Evolutionary conservation across 2,888 invertebrate species (phyloP), one percentile per base, ranked within the genome.

Genomic region (Drepana falcataria): DNA sequence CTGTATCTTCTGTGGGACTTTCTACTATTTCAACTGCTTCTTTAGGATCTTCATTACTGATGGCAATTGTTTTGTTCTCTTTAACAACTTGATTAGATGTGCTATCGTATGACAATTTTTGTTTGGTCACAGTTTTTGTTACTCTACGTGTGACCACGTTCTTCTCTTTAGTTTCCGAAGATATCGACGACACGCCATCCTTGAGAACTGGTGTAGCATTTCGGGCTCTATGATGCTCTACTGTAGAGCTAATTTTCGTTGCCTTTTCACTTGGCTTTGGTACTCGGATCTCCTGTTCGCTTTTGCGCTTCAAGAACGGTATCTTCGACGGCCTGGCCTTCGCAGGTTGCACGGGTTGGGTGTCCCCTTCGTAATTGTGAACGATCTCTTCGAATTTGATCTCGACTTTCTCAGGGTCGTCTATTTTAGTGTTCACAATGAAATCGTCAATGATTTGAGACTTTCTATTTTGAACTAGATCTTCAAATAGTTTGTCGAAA

Each of bases 321-420:
- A 87, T 85, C 73, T 73, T 87, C 2, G 83, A 81, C 49, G 70
- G 63, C 58, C 60, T 81, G 0, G 73, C 52, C 53, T 69, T 76
- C 4, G 79, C 81, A 7, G 66, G 58, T 34, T 66, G 71, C 0
- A 73, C 63, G 40, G 75, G 72, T 48, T 79, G 65, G 49, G 71
- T 72, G 34, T 77, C 69, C 47, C 83, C 83, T 34, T 87, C 87
- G 49, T 90, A 90, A 3, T 80, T 79, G 49, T 89, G 85, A 37
- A 88, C 83, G 9, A 90, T 82, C 68, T 89, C 86, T 63, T 89
- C 87, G 55, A 90, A 90, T 51, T 72, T 81, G 0, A 71, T 79
- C 47, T 89, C 89, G 0, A 89, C 56, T 59, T 77, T 77, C 1
- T 76, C 78, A 0, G 82, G 79, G 21, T 87, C 83, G 35, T 82